Conservation (phyloP, 2,797 vertebrate genomes). For the Catamblyrhynchus diadema region DNA sequence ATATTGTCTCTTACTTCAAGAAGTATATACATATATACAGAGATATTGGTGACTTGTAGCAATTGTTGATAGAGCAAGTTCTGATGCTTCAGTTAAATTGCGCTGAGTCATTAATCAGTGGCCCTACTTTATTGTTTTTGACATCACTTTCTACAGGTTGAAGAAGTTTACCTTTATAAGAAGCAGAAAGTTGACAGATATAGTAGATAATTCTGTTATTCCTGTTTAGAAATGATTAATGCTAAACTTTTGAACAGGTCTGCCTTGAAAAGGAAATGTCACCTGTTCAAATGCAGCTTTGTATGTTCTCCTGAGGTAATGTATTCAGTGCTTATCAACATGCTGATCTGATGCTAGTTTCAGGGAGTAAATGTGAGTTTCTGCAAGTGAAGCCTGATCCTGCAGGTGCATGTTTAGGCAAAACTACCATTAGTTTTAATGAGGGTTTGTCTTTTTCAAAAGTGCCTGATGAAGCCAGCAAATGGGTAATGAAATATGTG, state of each 20-base stretch:
- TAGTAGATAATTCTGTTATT: constrained; percentile 59
- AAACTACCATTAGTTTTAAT: constrained; percentile 55
- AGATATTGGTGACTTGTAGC: background rate
- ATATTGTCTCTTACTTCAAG: constrained; percentile 37
- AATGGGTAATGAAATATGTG: constrained; percentile 19
- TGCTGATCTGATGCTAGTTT: constrained; percentile 62
- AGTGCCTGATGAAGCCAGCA: constrained; percentile 4
- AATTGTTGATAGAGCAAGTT: constrained; percentile 7
- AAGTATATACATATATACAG: background rate
- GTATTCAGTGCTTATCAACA: constrained; percentile 63
- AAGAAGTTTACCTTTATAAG: constrained; percentile 47
- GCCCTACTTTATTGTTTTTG: constrained; percentile 27
- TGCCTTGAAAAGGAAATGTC: constrained; percentile 66
- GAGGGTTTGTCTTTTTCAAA: constrained; percentile 41
- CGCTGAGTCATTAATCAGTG: constrained; percentile 48
- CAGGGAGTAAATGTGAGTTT: constrained; percentile 63
- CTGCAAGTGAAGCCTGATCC: constrained; percentile 54
- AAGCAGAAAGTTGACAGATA: constrained; percentile 55
- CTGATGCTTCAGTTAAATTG: constrained; percentile 28
- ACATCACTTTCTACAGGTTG: constrained; percentile 20
- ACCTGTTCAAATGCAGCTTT: constrained; percentile 75
- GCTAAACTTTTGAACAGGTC: constrained; percentile 53
- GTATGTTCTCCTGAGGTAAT: constrained; percentile 43
- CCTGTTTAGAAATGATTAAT: constrained; percentile 68
- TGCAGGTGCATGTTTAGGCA: constrained; percentile 66